phyloP scores from a whole-genome alignment of 2,888 invertebrate genomes.

The Agrypnus murinus region DNA sequence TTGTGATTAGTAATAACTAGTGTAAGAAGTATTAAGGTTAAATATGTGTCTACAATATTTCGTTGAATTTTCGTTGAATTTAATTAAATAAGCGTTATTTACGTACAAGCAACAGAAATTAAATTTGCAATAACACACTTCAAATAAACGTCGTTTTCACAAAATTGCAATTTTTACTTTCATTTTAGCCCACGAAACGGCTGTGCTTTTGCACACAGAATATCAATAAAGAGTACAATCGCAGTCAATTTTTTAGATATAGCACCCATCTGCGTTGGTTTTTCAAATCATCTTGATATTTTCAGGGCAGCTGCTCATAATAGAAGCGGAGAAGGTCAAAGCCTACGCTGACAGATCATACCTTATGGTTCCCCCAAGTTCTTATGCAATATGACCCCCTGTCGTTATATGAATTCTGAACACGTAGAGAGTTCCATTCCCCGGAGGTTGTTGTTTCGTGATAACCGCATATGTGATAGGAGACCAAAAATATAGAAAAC shows the following conservation, averaged over 20 bases:
- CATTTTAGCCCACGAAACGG: too few relatives aligned
- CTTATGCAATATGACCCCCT: slow-evolving; percentile 45
- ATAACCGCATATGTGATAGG: slow-evolving; percentile 47
- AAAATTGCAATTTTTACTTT: too few relatives aligned
- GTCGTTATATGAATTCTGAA: slow-evolving; percentile 42
- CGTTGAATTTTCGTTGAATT: too few relatives aligned
- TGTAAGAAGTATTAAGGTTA: too few relatives aligned
- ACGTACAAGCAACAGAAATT: background rate
- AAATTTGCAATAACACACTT: background rate
- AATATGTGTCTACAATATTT: too few relatives aligned
- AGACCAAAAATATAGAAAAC: slow-evolving; percentile 46
- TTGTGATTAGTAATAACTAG: too few relatives aligned
- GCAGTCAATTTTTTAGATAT: too few relatives aligned
- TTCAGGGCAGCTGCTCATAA: slow-evolving; percentile 35
- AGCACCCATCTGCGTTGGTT: background rate
- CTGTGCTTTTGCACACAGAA: too few relatives aligned
- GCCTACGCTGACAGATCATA: slow-evolving; percentile 45
- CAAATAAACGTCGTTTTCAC: too few relatives aligned
- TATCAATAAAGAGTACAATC: too few relatives aligned
- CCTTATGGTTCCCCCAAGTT: slow-evolving; percentile 46
- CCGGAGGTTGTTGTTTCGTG: slow-evolving; percentile 46
- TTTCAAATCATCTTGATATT: slow-evolving; percentile 28
- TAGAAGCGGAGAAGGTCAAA: slow-evolving; percentile 44
- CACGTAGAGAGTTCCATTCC: slow-evolving; percentile 45
- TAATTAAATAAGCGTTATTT: too few relatives aligned